Evolutionary conservation across 37 sponge, comb jelly and placozoan genomes (phyloP).

Genomic region (Trichoplax adhaerens): DNA sequence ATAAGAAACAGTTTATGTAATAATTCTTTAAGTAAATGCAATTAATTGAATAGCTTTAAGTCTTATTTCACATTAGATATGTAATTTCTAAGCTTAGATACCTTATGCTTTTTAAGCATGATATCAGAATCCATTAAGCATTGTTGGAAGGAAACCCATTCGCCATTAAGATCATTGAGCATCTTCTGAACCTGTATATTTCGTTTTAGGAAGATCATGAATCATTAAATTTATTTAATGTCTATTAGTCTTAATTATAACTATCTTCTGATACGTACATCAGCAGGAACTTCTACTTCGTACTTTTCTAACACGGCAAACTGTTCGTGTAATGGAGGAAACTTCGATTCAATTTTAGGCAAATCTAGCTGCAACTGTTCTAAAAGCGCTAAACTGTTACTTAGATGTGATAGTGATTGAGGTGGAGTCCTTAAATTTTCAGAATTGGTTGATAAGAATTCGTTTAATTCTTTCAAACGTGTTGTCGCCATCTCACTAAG

Average conservation of each 20-base stretch:
- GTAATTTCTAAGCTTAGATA: not conserved
- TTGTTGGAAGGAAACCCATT: constrained; percentile 64
- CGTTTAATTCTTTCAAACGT: constrained; percentile 38
- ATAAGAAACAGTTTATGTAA: too few relatives aligned
- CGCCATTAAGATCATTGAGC: constrained; percentile 19
- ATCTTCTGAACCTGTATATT: constrained; percentile 22
- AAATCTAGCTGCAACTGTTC: constrained; percentile 53
- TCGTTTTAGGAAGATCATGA: constrained; percentile 9
- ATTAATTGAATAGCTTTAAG: too few relatives aligned
- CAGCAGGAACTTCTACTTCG: constrained; percentile 44
- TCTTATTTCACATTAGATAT: too few relatives aligned
- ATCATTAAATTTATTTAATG: constrained; percentile 17
- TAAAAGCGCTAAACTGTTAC: constrained; percentile 62
- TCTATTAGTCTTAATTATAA: not conserved
- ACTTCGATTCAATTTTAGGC: constrained; percentile 56
- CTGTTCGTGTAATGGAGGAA: constrained; percentile 82
- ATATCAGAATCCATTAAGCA: constrained; percentile 74
- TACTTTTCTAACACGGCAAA: constrained; percentile 80
- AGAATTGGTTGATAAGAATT: constrained; percentile 42
- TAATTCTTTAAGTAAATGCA: too few relatives aligned
- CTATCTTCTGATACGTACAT: not conserved
- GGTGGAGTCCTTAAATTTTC: constrained; percentile 60
- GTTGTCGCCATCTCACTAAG: constrained; percentile 76
- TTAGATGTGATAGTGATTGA: constrained; percentile 64
- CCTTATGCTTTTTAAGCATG: constrained; percentile 92